Percentiles rank a stretch among this genome's conserved stretches.
These are phyloP conservation scores for Mormyrops attenuatus DNA, from an alignment of 2,797 vertebrate species.

Conservation along the genomic window DNA sequence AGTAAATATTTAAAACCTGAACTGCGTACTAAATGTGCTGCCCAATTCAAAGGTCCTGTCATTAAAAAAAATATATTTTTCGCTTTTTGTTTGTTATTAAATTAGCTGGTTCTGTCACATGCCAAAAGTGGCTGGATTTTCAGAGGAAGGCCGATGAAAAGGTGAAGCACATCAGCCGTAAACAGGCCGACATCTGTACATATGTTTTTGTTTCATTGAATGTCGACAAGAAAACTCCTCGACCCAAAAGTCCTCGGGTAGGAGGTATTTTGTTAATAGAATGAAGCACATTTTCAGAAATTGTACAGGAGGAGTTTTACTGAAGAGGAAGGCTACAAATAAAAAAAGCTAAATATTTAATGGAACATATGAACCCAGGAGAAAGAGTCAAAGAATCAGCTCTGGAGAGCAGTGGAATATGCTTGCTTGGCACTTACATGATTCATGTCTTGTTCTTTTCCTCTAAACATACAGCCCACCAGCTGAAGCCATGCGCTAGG, in stretches of 20 bases:
- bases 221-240: background rate
- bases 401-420: background rate
- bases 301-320: background rate
- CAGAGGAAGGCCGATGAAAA: background rate
- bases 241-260: background rate
- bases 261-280: background rate
- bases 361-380: background rate
- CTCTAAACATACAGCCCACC: slow-evolving; percentile 29
- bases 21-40: background rate
- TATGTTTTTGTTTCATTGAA: background rate
- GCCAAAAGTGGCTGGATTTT: slow-evolving; percentile 36
- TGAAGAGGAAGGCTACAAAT: background rate
- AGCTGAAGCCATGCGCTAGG: slow-evolving; percentile 52
- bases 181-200: background rate
- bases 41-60: background rate
- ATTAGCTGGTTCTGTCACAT: slow-evolving; percentile 44
- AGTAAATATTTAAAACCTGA: slow-evolving; percentile 18
- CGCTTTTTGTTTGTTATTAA: slow-evolving; percentile 40
- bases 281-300: background rate
- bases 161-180: background rate
- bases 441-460: background rate
- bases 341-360: background rate
- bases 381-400: background rate
- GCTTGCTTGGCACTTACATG: background rate
- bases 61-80: too few species aligned